Evolutionary conservation across 2,888 invertebrate genomes (phyloP), one percentile per base, ranked within the genome.

Genomic region (Torymus auratus): DNA sequence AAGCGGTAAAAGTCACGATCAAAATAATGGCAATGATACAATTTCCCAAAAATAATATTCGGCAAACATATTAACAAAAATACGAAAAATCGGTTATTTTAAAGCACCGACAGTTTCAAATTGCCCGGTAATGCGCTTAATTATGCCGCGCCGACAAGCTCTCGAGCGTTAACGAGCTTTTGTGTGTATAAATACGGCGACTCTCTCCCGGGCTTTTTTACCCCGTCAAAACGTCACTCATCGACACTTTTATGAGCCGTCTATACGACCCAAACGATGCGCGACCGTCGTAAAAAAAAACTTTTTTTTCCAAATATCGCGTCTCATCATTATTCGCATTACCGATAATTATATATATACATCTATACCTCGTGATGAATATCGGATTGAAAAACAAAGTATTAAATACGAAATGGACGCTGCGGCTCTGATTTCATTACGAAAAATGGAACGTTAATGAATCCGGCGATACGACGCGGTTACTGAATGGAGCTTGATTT

Each of bases 161-260:
- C 61, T 12, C 55, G 61, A 72, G 55, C 73, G 81, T 60, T 81
- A 83, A 83, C 81, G 79, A 83, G 78, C 28, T 62, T 74, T 68
- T 68, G 15, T 68, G 50, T 41, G 12, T 62, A 12, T 12, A 20
- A 13, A 62, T 62, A 65, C 50, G 17, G 5, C 41, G 7, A 7
- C 41, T 64, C 41, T 64, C 28, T 41, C 13, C 3, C 2, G 5
- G 15, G 0, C 50, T 62, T 75, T 76, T 73, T 73, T 28, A 2
- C 15, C 28, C n/a, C 58, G 67, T 67, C 67, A 74, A 52, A 74
- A 58, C 58, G 67, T 74, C 67, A 67, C 67, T 74, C 56, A 58
- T 20, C 62, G 61, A 23, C 13, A 53, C 62, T 62, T 72, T 62
- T 61, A 62, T 53, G 60, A 60, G 20, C 14, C 11, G 50, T 12